A percentile compares a stretch with the other conserved stretches of the same genome.
phyloP scores from a whole-genome alignment of 64 coral and sea anemone genomes.

The Catalaphyllia jardinei region DNA sequence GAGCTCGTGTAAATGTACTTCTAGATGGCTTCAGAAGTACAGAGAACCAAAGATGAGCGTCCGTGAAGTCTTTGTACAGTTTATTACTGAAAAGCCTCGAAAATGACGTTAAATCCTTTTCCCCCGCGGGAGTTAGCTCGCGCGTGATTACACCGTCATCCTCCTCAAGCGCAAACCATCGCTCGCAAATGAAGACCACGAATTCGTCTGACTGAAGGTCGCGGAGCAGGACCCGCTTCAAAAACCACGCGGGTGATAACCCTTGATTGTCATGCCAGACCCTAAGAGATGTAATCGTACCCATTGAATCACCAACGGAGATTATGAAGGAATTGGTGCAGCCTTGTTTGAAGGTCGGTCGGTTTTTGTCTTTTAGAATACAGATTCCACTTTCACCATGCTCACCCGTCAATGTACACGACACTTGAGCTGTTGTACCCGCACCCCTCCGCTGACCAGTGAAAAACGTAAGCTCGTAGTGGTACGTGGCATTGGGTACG shows the following conservation, averaged over 20 bases:
- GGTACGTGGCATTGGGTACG: conserved; percentile 16
- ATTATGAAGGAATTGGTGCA: conserved; percentile 44
- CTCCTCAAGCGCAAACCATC: conserved; percentile 70
- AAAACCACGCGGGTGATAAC: conserved; percentile 36
- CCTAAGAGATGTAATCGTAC: conserved; percentile 17
- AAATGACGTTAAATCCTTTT: conserved; percentile 56
- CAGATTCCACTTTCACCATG: conserved; percentile 17
- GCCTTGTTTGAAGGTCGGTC: conserved; percentile 22
- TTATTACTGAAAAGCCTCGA: conserved; percentile 58
- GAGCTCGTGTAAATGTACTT: conserved; percentile 9
- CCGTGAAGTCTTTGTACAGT: conserved; percentile 59
- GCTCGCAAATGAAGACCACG: conserved; percentile 28
- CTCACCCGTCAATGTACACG: conserved; percentile 29
- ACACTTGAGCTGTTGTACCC: conserved; percentile 50
- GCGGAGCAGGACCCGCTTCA: conserved; percentile 37
- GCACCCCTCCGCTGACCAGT: conserved; percentile 41
- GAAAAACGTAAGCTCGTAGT: conserved; percentile 52
- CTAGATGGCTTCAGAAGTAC: conserved; percentile 15
- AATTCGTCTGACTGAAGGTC: conserved; percentile 21
- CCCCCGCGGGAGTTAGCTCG: conserved; percentile 10
- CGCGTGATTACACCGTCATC: conserved; percentile 61
- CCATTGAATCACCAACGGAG: conserved; percentile 8
- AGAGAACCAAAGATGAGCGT: conserved; percentile 61
- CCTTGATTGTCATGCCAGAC: conserved; percentile 58
- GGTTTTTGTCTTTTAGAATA: conserved; percentile 14